Percentiles rank a stretch among this genome's conserved stretches.
phyloP scores from a whole-genome alignment of 23 tunicate genomes.

The Trididemnum nubilum region DNA sequence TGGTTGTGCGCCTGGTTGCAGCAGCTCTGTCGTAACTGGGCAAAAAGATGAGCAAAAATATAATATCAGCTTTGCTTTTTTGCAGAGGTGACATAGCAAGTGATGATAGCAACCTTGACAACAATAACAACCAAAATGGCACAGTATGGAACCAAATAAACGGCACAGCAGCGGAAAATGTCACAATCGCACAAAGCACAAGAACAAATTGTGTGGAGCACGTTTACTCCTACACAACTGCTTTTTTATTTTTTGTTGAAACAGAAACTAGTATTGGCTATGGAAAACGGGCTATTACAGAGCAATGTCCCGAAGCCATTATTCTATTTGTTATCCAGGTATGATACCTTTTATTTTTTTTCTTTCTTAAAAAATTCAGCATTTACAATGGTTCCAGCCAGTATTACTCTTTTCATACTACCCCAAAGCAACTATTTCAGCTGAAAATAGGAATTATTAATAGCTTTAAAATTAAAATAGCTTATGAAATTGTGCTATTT shows the following conservation, averaged over 20 bases:
- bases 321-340: conserved; percentile 90
- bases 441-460: too few species aligned
- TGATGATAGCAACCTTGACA: not conserved
- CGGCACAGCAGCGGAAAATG: too few species aligned
- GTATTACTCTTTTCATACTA: too few species aligned
- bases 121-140: not conserved
- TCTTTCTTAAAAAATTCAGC: not conserved
- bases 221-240: conserved; percentile 90
- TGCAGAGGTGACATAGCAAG: conserved; percentile 2
- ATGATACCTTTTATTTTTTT: not conserved
- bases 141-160: too few species aligned
- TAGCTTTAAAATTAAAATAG: too few species aligned
- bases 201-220: conserved; percentile 64
- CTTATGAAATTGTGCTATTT: too few species aligned
- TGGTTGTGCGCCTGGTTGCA: too few species aligned
- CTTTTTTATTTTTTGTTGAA: conserved; percentile 93
- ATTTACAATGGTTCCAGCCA: too few species aligned
- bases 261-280: conserved; percentile 97
- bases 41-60: too few species aligned
- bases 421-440: too few species aligned
- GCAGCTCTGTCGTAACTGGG: too few species aligned
- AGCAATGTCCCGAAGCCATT: conserved; percentile 95
- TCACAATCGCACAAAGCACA: not conserved
- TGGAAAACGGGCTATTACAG: conserved; percentile 94
- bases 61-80: too few species aligned